Evolutionary conservation across 2,888 invertebrate species (phyloP), one percentile per base, ranked within the genome.

Genomic region (Zootermopsis nevadensis): DNA sequence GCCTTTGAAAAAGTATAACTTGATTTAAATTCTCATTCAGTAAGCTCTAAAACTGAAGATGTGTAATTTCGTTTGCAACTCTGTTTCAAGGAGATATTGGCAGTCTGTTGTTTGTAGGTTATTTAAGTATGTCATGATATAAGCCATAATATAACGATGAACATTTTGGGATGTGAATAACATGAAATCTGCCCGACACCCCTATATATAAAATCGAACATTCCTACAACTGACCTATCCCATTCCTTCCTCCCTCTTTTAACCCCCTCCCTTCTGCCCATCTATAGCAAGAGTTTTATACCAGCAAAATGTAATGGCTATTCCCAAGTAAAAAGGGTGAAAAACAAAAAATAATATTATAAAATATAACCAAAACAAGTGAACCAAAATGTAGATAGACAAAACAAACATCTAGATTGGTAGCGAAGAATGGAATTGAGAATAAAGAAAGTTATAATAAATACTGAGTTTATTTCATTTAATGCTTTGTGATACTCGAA

Each of bases 391-490:
- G 85, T 85, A 85, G 85, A 84, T 85, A 84, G 83, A 83, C 77
- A 80, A 83, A 80, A 84, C 74, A 82, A 85, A 85, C 72, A 84
- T 80, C 83, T 85, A 85, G 85, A 85, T 84, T 85, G 85, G 85
- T 85, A 85, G 85, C 83, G 81, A 80, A 85, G 85, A 83, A 84
- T 85, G 85, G 85, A 85, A 85, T 85, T 85, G 85, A 85, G 84
- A 85, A 85, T 85, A 85, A 85, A 85, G 85, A 85, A 83, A 85
- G 85, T 85, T 85, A 85, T 85, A 84, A 85, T 84, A 85, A 85
- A 85, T 35, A n/a, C 27, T 55, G n/a, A 31, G 3, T 77, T 72
- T 19, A 31, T 80, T 42, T 82, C 79, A 55, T 82, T 81, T 33
- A 22, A 33, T 48, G 48, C 48, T 48, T 12, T 48, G n/a, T n/a